Evolutionary conservation across 2,888 invertebrate genomes (phyloP).

Genomic region (Nemurella pictetii): DNA sequence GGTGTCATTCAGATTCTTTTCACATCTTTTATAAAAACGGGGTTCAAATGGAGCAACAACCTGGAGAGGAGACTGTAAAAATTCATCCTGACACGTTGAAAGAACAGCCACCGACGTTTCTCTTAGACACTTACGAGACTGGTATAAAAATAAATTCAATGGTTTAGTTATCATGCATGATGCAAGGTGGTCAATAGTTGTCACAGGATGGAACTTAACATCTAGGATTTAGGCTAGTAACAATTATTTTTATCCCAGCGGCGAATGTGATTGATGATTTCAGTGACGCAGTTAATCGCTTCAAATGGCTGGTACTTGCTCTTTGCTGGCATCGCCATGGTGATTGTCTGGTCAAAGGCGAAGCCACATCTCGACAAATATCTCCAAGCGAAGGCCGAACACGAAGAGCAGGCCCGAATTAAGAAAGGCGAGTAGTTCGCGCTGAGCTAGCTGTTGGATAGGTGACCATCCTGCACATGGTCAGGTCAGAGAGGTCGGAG

Average conservation of each 20-base stretch:
- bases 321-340: not conserved
- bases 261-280: not conserved
- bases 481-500: too few relatives aligned
- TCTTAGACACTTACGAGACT: not conserved
- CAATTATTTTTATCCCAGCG: not conserved
- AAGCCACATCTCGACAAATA: not conserved
- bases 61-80: not conserved
- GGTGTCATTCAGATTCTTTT: not conserved
- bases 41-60: not conserved
- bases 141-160: not conserved
- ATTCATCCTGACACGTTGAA: conserved; percentile 4
- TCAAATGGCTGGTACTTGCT: conserved; percentile 1
- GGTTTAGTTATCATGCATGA: not conserved
- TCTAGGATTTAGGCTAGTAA: not conserved
- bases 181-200: not conserved
- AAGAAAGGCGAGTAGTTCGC: not conserved
- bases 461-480: too few relatives aligned
- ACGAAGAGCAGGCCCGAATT: not conserved
- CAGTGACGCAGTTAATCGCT: not conserved
- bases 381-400: not conserved
- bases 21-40: not conserved
- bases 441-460: too few relatives aligned
- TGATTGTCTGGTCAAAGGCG: not conserved
- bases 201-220: not conserved
- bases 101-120: not conserved